These are phyloP conservation scores for Stegophylla sp. DNA, from an alignment of 2,888 invertebrate genomes.

Conservation along the genomic window DNA sequence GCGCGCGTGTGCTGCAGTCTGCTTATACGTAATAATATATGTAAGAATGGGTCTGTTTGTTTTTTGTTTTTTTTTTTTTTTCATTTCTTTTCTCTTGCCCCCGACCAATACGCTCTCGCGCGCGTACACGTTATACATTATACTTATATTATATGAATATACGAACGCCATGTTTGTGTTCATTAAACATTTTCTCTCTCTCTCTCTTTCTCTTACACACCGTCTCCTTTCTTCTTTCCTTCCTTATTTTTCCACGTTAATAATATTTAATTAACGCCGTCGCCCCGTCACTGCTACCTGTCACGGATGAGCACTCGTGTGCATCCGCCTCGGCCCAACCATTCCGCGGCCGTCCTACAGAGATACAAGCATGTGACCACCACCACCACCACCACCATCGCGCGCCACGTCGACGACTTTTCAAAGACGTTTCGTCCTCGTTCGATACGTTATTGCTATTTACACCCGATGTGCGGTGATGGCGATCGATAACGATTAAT, in stretches of 20 bases:
- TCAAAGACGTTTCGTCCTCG: no score
- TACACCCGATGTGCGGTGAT: no score
- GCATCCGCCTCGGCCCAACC: constrained; percentile 19
- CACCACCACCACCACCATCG: no score
- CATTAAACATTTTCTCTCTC: constrained; percentile 26
- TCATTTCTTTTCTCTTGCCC: no score
- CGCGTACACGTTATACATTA: no score
- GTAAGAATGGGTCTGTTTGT: constrained; percentile 24
- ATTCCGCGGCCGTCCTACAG: background rate
- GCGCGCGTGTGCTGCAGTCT: no score
- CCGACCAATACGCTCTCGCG: constrained; percentile 25
- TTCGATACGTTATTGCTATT: no score
- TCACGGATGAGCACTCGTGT: constrained; percentile 51
- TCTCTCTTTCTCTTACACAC: background rate
- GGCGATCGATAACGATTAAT: no score
- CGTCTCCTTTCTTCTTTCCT: background rate
- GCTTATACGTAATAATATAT: no score
- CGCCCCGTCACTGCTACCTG: constrained; percentile 1
- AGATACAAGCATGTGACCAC: no score
- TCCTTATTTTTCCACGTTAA: constrained; percentile 12
- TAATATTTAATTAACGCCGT: constrained; percentile 48
- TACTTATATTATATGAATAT: no score
- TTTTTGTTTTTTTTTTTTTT: no score
- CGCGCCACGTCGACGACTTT: background rate
- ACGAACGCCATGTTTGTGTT: constrained; percentile 53